phyloP scores from a whole-genome alignment of 2,888 invertebrate species.

The Antheraea yamamai region DNA sequence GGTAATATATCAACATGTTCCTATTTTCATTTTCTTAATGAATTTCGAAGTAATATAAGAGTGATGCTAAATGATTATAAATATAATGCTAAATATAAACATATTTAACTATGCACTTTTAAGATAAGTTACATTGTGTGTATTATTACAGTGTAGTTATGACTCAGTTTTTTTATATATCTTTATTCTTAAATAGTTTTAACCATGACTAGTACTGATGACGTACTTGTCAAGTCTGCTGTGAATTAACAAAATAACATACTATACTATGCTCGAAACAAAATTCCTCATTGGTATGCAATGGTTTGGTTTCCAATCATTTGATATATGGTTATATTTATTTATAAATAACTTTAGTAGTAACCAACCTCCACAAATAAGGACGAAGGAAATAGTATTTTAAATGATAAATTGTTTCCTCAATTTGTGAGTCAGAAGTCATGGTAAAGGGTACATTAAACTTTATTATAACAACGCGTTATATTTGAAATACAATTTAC shows the following conservation, averaged over 20 bases:
- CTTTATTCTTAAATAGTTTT: not conserved
- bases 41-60: not conserved
- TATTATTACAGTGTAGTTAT: not conserved
- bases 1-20: not conserved
- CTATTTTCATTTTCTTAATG: not conserved
- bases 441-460: slow-evolving; percentile 9
- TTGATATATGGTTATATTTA: not conserved
- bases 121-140: not conserved
- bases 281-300: not conserved
- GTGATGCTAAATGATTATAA: not conserved
- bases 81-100: too few relatives aligned
- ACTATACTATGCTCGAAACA: not conserved
- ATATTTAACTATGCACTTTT: not conserved
- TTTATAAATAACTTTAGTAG: slow-evolving; percentile 6
- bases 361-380: slow-evolving; percentile 1
- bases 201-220: not conserved
- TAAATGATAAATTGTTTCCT: slow-evolving; percentile 13
- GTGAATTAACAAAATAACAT: not conserved
- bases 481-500: slow-evolving; percentile 6
- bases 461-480: not conserved
- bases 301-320: not conserved
- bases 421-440: slow-evolving; percentile 10
- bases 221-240: not conserved
- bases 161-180: not conserved
- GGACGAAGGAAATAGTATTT: slow-evolving; percentile 10